Evolutionary conservation across 2,888 invertebrate genomes (phyloP), one percentile per base, ranked within the genome.

Genomic region (Rhamnusium bicolor): DNA sequence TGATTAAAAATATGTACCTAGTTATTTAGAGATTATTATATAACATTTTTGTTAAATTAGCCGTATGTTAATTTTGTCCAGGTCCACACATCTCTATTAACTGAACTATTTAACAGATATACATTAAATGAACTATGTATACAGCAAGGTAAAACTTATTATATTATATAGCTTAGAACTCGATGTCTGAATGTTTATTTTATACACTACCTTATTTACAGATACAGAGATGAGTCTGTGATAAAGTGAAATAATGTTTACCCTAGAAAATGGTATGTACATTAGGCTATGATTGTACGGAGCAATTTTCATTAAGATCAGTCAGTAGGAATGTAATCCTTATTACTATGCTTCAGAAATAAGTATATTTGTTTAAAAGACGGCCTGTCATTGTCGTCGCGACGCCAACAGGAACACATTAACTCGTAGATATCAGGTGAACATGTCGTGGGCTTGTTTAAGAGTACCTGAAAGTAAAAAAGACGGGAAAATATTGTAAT

Each of bases 391-490:
- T 88, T 86, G 80, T 92, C 91, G 84, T 92, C 91, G 80, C 91
- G 87, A 81, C 89, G 90, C 92, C 92, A 92, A 84, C 92, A 95
- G 82, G 92, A 91, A 84, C 92, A 91, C 93, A 95, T 93, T 78
- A 95, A 89, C 78, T 92, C 91, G 88, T 95, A 95, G 60, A 95
- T 92, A 81, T 93, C 92, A 16, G 92, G 90, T 12, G 95, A 93
- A 87, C 95, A 95, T 74, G 94, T 92, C 65, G 91, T 91, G 51
- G 95, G 95, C 82, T 93, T 92, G 80, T 94, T 94, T 71, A 88
- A 78, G n/a, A 87, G 75, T 77, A 92, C 91, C 90, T 91, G 89
- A 68, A 84, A 84, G 66, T 46, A 77, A 78, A 74, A 54, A 60
- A 18, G 32, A 6, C n/a, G n/a, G n/a, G n/a, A n/a, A n/a, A n/a